A percentile compares a stretch with the other conserved stretches of the same genome.
Evolutionary conservation across 2,797 vertebrate genomes (phyloP).

Genomic region (Gorsachius magnificus): DNA sequence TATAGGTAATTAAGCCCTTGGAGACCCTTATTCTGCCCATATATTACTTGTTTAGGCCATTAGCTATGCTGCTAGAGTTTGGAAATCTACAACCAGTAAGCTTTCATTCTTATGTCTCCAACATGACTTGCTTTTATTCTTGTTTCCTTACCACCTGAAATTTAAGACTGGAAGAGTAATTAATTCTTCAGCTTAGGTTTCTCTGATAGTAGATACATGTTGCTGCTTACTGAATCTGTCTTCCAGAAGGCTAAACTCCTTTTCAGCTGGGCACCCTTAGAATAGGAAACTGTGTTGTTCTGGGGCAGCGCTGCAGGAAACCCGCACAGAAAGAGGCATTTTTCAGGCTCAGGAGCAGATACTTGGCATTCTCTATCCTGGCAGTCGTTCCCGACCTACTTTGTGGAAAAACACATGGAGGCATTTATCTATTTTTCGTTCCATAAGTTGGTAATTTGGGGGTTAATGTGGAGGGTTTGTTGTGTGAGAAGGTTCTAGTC

Average conservation of each 20-base stretch:
- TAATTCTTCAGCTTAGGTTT: background rate
- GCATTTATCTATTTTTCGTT: background rate
- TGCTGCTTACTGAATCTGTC: background rate
- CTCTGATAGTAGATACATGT: background rate
- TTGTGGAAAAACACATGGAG: background rate
- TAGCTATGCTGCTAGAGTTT: background rate
- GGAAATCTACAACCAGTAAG: background rate
- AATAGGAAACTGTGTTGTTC: background rate
- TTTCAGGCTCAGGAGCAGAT: background rate
- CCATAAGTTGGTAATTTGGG: background rate
- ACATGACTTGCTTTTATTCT: background rate
- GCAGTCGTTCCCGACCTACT: background rate
- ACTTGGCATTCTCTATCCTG: background rate
- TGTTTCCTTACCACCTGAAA: background rate
- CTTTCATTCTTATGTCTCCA: background rate
- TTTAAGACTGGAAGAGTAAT: background rate
- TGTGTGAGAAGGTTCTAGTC: background rate
- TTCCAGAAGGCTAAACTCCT: background rate
- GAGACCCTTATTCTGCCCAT: conserved; percentile 45
- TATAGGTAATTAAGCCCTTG: conserved; percentile 70
- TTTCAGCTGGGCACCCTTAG: background rate
- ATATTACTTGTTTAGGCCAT: background rate
- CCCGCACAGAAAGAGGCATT: background rate
- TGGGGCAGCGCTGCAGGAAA: background rate
- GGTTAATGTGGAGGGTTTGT: background rate